A percentile compares a stretch with the other conserved stretches of the same genome.
Conservation (phyloP, 2,113 vertebrate genomes). For the Chinchilla lanigera region DNA sequence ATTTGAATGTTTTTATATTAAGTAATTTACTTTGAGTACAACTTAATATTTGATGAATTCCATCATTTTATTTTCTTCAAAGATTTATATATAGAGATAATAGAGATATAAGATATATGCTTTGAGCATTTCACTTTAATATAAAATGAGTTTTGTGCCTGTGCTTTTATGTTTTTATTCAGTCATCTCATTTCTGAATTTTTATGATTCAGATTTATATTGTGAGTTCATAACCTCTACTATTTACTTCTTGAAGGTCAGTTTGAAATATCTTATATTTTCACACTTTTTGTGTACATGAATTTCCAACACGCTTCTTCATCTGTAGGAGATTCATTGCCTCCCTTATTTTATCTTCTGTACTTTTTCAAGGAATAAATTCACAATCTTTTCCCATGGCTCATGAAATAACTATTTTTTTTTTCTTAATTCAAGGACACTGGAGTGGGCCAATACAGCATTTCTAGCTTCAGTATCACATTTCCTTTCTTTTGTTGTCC, state of each 20-base stretch:
- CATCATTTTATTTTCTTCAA: not conserved
- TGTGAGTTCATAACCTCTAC: not conserved
- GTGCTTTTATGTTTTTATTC: not conserved
- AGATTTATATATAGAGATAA: not conserved
- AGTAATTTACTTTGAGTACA: not conserved
- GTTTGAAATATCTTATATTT: not conserved
- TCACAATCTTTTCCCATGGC: not conserved
- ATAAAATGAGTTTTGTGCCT: not conserved
- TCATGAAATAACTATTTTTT: not conserved
- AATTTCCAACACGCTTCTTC: not conserved
- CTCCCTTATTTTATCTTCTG: not conserved
- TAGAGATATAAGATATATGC: not conserved
- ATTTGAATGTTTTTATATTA: not conserved
- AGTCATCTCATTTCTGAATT: not conserved
- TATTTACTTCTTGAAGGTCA: not conserved
- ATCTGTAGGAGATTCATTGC: not conserved
- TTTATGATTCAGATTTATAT: not conserved
- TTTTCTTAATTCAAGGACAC: not conserved
- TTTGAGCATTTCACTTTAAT: not conserved
- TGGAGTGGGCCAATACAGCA: not conserved
- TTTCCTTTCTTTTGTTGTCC: not conserved
- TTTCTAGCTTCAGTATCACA: not conserved
- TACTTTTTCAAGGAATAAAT: not conserved
- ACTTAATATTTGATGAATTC: not conserved
- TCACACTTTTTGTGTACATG: not conserved